Conservation (phyloP, 2,797 vertebrate genomes). For the Amblyraja radiata region DNA sequence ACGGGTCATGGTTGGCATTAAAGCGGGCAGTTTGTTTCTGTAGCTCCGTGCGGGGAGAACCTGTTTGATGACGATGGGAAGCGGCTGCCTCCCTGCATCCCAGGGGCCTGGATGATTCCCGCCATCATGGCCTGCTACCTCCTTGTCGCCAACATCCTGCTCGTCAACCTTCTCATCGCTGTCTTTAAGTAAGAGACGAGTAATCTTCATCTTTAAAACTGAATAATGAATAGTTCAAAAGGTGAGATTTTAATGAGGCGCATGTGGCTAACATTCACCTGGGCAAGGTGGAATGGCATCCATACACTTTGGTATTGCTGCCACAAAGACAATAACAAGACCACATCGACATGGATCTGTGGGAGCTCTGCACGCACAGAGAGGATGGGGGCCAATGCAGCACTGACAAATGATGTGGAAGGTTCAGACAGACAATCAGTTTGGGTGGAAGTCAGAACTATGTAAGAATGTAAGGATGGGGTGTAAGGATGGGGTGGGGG, state of each 20-base stretch:
- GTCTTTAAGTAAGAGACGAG: slow-evolving; percentile 83
- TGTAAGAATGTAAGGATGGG: too few relatives aligned
- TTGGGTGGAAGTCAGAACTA: too few relatives aligned
- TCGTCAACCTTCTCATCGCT: slow-evolving; percentile 95
- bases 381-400: too few relatives aligned
- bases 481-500: too few relatives aligned
- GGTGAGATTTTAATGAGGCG: neutral
- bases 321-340: too few relatives aligned
- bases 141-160: slow-evolving; percentile 91
- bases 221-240: neutral
- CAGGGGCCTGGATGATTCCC: slow-evolving; percentile 94
- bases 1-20: neutral
- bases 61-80: slow-evolving; percentile 95
- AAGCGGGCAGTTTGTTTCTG: slow-evolving; percentile 29
- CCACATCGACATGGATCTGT: too few relatives aligned
- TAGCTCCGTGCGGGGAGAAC: slow-evolving; percentile 96
- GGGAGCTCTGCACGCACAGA: too few relatives aligned
- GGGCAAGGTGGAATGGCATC: too few relatives aligned
- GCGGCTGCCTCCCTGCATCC: slow-evolving; percentile 91
- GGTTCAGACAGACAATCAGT: too few relatives aligned
- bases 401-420: too few relatives aligned
- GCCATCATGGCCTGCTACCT: slow-evolving; percentile 98
- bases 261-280: neutral
- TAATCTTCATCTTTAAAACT: neutral
- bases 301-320: too few relatives aligned